Evolutionary conservation across 2,797 vertebrate species (phyloP).

Genomic region (Borostomias antarcticus): DNA sequence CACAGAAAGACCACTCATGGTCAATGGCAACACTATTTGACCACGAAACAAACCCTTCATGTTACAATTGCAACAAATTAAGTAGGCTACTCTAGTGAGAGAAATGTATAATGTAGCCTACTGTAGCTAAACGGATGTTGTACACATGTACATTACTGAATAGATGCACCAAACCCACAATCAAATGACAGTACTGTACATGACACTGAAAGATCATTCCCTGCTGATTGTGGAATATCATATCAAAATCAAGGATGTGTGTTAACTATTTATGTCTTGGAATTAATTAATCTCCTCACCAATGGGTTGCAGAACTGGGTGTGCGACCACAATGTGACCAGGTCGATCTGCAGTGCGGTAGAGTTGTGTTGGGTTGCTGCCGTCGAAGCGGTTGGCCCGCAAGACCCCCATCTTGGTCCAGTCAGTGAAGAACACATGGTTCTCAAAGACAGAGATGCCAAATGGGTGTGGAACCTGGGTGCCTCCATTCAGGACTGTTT

Average conservation of each 20-base stretch:
- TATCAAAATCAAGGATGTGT: too few relatives aligned
- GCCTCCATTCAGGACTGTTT: slow-evolving; percentile 70
- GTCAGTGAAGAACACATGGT: slow-evolving; percentile 78
- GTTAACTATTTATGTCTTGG: too few relatives aligned
- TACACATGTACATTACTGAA: too few relatives aligned
- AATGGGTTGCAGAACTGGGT: slow-evolving; percentile 66
- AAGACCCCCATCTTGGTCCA: slow-evolving; percentile 78
- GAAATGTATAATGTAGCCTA: too few relatives aligned
- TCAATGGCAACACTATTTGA: neutral
- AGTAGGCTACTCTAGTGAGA: too few relatives aligned
- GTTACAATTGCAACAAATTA: neutral
- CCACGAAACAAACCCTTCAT: neutral
- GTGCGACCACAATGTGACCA: slow-evolving; percentile 69
- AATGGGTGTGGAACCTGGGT: slow-evolving; percentile 73
- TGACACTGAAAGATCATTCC: too few relatives aligned
- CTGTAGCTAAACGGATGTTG: too few relatives aligned
- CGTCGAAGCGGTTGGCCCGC: slow-evolving; percentile 74
- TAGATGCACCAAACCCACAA: too few relatives aligned
- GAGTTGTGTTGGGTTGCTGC: slow-evolving; percentile 63
- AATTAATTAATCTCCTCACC: slow-evolving; percentile 48
- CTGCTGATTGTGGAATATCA: too few relatives aligned
- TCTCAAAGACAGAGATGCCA: slow-evolving; percentile 75
- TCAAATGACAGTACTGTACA: too few relatives aligned
- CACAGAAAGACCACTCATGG: neutral
- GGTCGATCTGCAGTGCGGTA: slow-evolving; percentile 67